These are phyloP conservation scores for Hirtodrosophila alboralis DNA, from an alignment of 2,888 invertebrate genomes.

Conservation along the genomic window DNA sequence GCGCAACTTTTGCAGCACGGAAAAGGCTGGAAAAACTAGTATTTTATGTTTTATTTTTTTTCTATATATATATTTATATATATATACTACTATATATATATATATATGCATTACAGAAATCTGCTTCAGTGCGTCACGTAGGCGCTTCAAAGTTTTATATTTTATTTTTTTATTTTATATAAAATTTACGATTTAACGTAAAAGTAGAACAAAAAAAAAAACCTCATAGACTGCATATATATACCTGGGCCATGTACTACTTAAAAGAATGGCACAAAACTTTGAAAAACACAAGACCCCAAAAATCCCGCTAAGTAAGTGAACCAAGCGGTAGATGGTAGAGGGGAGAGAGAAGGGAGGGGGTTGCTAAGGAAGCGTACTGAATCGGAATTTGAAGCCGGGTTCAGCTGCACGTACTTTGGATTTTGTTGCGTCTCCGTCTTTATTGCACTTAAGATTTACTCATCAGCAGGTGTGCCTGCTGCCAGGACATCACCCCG, in stretches of 20 bases:
- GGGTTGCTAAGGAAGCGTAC: not conserved
- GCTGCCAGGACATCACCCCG: slow-evolving; percentile 7
- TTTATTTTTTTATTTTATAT: slow-evolving; percentile 46
- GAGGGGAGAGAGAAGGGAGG: too few species aligned
- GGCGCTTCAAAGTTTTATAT: slow-evolving; percentile 77
- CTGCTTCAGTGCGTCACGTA: slow-evolving; percentile 81
- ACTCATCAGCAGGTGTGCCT: slow-evolving; percentile 79
- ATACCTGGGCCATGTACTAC: slow-evolving; percentile 63
- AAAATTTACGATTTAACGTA: slow-evolving; percentile 81
- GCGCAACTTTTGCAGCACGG: slow-evolving; percentile 69
- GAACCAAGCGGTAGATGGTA: slow-evolving; percentile 29
- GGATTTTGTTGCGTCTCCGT: slow-evolving; percentile 74
- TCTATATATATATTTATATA: slow-evolving; percentile 28
- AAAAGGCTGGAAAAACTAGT: slow-evolving; percentile 70
- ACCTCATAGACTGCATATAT: slow-evolving; percentile 19
- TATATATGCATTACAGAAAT: slow-evolving; percentile 53
- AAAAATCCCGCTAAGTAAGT: slow-evolving; percentile 82
- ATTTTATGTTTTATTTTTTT: slow-evolving; percentile 41
- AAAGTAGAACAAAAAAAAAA: slow-evolving; percentile 71
- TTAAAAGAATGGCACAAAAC: slow-evolving; percentile 74
- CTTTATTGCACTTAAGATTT: slow-evolving; percentile 81
- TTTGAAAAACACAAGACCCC: slow-evolving; percentile 67
- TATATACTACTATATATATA: slow-evolving; percentile 30
- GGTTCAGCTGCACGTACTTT: slow-evolving; percentile 78
- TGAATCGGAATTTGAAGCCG: slow-evolving; percentile 14